phyloP scores from a whole-genome alignment of 2,888 invertebrate species.

The Gandaritis pyraliata region DNA sequence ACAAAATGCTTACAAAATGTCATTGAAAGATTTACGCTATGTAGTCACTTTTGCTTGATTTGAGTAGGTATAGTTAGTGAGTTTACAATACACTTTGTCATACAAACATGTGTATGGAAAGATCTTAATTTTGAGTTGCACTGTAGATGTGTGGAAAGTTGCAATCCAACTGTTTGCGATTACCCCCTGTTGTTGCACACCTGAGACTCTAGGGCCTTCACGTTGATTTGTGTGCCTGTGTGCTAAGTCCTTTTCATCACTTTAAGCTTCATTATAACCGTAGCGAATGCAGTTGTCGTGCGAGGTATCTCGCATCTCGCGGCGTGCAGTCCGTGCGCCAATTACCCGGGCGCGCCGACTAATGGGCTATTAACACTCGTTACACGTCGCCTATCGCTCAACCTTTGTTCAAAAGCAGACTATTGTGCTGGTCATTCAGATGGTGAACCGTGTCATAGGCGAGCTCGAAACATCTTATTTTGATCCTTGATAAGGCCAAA shows the following conservation, averaged over 20 bases:
- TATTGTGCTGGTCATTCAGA: background rate
- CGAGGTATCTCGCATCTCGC: conserved; percentile 66
- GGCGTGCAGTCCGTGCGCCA: conserved; percentile 61
- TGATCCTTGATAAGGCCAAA: background rate
- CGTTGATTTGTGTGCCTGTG: background rate
- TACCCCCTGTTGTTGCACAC: no score
- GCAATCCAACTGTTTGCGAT: no score
- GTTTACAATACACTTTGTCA: no score
- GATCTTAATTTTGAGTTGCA: no score
- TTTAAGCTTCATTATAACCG: conserved; percentile 35
- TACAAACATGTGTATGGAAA: no score
- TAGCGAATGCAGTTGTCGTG: conserved; percentile 60
- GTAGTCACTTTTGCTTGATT: no score
- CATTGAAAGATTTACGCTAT: no score
- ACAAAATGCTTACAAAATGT: no score
- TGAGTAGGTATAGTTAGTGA: no score
- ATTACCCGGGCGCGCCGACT: conserved; percentile 67
- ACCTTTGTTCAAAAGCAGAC: background rate
- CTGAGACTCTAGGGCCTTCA: background rate
- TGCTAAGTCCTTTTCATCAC: background rate
- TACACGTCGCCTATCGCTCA: conserved; percentile 66
- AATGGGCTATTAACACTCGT: conserved; percentile 81
- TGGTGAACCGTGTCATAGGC: background rate
- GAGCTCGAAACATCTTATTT: background rate
- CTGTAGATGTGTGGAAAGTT: no score